Evolutionary conservation across 2,888 invertebrate genomes (phyloP), one percentile per base, ranked within the genome.

Genomic region (Tridacna crocea): DNA sequence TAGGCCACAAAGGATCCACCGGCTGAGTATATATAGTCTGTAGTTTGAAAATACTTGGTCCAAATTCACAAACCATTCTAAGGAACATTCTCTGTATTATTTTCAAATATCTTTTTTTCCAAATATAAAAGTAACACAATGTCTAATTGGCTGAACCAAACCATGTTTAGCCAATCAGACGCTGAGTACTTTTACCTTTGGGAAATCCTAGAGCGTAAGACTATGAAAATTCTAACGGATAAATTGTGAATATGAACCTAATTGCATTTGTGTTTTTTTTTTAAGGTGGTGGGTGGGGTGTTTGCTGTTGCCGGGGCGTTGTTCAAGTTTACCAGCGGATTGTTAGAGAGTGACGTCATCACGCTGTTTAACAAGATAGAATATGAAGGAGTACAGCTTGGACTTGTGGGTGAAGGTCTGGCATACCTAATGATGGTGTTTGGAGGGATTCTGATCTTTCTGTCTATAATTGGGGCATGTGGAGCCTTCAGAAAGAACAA

Each of bases 401-500:
- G 81, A 0, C 47, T 75, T n/a, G 24, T 80, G 15, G 68, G 77
- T 17, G 78, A 83, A 19, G 82, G 47, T 19, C 65, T 80, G 19
- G 72, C 78, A 15, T 82, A 77, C 48, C 55, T 80, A 24, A 83
- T 87, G 83, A 80, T 87, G 19, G 83, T 74, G 15, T 61, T 72
- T 46, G 87, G 87, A 13, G 79, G 47, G 13, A 58, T 85, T 24
- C 51, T 85, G 12, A 75, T 87, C 48, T 27, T 79, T 12, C 46
- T 85, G 27, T 73, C 78, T 26, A 63, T 87, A 15, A 48, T 87
- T 2, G 87, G 87, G 13, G 66, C 77, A 6, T 79, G 80, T 47
- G 85, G 80, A 0, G 85, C 83, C 13, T 87, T 81, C 72, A 79
- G 76, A 47, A 82, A 80, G 46, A 80, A 79, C 55, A 77, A 75